phyloP scores from a whole-genome alignment of 1,140 invertebrate genomes.

The Drosophila chauvacae region DNA sequence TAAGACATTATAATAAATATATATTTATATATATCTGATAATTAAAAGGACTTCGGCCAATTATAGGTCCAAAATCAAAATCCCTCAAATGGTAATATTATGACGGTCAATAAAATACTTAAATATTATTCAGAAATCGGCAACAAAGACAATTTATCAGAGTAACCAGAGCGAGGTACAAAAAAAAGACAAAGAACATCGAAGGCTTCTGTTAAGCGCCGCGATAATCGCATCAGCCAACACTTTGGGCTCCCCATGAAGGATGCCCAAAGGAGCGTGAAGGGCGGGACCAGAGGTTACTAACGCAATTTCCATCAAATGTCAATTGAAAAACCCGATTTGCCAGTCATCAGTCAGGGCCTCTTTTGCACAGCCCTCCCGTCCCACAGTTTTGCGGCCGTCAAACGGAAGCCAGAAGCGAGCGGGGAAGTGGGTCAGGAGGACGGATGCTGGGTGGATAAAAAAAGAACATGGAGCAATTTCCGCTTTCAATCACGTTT shows the following conservation, averaged over 20 bases:
- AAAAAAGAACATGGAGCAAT: constrained; percentile 60
- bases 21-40: too few relatives aligned
- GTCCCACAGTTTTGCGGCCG: constrained; percentile 56
- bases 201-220: constrained; percentile 18
- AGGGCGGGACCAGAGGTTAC: constrained; percentile 13
- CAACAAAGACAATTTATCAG: constrained; percentile 4
- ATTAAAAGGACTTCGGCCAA: too few relatives aligned
- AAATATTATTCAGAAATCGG: not conserved
- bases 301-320: constrained; percentile 77
- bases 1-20: too few relatives aligned
- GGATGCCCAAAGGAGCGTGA: not conserved
- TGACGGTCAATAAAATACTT: too few relatives aligned
- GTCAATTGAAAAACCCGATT: constrained; percentile 79
- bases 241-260: constrained; percentile 29
- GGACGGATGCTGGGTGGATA: constrained; percentile 8
- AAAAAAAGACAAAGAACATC: not conserved
- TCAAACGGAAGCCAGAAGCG: constrained; percentile 62
- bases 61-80: too few relatives aligned
- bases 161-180: constrained; percentile 2
- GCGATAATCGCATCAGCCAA: constrained; percentile 67
- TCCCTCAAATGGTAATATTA: too few relatives aligned
- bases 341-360: constrained; percentile 60
- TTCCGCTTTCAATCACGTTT: constrained; percentile 77
- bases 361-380: constrained; percentile 18
- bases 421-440: constrained; percentile 18